These are phyloP conservation scores for Leguminivora glycinivorella DNA, from an alignment of 1,140 invertebrate species.

Conservation along the genomic window DNA sequence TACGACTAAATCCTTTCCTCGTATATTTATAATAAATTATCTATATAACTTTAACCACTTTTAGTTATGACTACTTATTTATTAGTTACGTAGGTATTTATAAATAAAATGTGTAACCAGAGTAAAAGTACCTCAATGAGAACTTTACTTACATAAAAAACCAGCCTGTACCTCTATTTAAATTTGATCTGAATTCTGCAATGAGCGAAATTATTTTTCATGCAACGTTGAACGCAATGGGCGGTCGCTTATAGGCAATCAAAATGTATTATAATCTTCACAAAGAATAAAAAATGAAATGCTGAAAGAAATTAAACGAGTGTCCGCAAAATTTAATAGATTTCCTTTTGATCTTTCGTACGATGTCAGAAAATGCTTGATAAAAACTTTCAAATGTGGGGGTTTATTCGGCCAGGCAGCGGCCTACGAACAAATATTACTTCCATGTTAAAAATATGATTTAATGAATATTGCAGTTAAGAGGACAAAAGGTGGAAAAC, in stretches of 20 bases:
- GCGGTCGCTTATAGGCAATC: slow-evolving; percentile 1
- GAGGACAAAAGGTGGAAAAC: no score
- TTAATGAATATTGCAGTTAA: no score
- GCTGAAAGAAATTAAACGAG: neutral
- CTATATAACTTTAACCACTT: neutral
- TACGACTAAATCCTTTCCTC: neutral
- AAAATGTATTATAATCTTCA: slow-evolving; percentile 8
- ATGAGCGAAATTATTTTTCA: neutral
- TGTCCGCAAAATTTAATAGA: no score
- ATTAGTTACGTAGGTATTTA: no score
- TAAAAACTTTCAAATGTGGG: no score
- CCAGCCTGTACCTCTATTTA: neutral
- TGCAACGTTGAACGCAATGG: neutral
- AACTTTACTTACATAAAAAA: no score
- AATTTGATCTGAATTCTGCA: slow-evolving; percentile 11
- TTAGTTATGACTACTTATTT: no score
- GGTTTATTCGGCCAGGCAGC: no score
- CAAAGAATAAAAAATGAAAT: neutral
- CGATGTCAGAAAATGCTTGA: neutral
- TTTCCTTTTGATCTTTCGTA: neutral
- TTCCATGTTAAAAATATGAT: no score
- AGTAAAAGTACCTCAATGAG: no score
- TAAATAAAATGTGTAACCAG: no score
- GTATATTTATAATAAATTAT: neutral
- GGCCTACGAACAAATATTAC: no score